Evolutionary conservation across 2,888 invertebrate genomes (phyloP), one percentile per base, ranked within the genome.

Genomic region (Andrena minutula): DNA sequence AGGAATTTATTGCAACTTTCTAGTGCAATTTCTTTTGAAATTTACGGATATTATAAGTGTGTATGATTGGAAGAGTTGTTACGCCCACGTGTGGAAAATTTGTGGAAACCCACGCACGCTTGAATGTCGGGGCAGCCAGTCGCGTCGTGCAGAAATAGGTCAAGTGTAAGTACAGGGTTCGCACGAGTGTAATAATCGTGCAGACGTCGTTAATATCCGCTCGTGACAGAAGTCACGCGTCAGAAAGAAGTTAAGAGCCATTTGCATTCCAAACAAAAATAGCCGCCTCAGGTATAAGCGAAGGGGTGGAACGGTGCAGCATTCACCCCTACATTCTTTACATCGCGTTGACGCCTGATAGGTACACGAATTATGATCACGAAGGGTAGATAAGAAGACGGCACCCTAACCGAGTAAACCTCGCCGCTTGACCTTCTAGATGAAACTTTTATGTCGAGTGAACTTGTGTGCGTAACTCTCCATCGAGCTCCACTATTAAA

Each of bases 361-460:
- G 56, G 70, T 68, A 47, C 30, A 75, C 68, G 58, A 76, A 72
- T 80, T 72, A 63, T 30, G 82, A 86, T 88, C 72, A 28, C 65
- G 60, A 47, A 71, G 79, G 74, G 68, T 85, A 85, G 89, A 91
- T 90, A 89, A 69, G 68, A 79, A 70, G 78, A 73, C 82, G 88
- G 78, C 89, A 89, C 82, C 75, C 73, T 91, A 88, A 90, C 88
- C 88, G 86, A 90, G 85, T 89, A 73, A 85, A 77, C 72, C 66
- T 79, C 77, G 70, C 75, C 85, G 87, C 86, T 90, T 89, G 89
- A 88, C 88, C 88, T 76, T 88, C 73, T 87, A 61, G 60, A 53
- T 73, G 53, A n/a, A 32, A 74, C 28, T 1, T 51, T 61, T 28
- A 65, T 32, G 53, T 60, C 35, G 16, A 5, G 16, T 66, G 51